Evolutionary conservation across 2,888 invertebrate species (phyloP).

Genomic region (Diadegma fenestrale): DNA sequence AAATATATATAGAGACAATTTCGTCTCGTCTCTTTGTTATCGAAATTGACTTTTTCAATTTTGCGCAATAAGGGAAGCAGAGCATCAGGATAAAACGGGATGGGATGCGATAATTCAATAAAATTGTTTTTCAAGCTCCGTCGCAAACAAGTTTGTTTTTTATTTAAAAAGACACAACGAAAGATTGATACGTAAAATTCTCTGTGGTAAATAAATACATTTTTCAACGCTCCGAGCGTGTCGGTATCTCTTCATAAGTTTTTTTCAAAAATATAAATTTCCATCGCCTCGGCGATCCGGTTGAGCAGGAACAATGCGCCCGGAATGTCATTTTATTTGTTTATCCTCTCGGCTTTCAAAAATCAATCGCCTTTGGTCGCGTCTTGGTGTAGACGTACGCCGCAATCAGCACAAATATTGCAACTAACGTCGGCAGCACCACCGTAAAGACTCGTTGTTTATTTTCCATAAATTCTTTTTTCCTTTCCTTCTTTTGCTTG

Average conservation of each 20-base stretch:
- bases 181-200: slow-evolving; percentile 20
- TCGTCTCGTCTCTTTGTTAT: not conserved
- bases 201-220: slow-evolving; percentile 58
- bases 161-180: not conserved
- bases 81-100: too few relatives aligned
- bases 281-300: not conserved
- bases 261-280: not conserved
- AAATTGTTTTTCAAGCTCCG: too few relatives aligned
- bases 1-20: not conserved
- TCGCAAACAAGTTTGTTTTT: slow-evolving; percentile 8
- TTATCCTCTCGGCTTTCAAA: slow-evolving; percentile 72
- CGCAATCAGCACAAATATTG: slow-evolving; percentile 90
- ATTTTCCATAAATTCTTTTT: slow-evolving; percentile 92
- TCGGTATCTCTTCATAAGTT: not conserved
- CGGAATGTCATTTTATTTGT: slow-evolving; percentile 24
- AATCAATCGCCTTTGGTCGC: slow-evolving; percentile 86
- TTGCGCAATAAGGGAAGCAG: too few relatives aligned
- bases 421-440: slow-evolving; percentile 90
- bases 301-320: slow-evolving; percentile 31
- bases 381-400: slow-evolving; percentile 93
- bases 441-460: slow-evolving; percentile 92
- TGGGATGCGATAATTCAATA: too few relatives aligned
- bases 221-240: not conserved
- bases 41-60: not conserved
- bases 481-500: slow-evolving; percentile 93